Percentiles rank a stretch among this genome's conserved stretches.
Evolutionary conservation across 2,113 vertebrate genomes (phyloP).

Genomic region (Microcebus lehilahytsara): DNA sequence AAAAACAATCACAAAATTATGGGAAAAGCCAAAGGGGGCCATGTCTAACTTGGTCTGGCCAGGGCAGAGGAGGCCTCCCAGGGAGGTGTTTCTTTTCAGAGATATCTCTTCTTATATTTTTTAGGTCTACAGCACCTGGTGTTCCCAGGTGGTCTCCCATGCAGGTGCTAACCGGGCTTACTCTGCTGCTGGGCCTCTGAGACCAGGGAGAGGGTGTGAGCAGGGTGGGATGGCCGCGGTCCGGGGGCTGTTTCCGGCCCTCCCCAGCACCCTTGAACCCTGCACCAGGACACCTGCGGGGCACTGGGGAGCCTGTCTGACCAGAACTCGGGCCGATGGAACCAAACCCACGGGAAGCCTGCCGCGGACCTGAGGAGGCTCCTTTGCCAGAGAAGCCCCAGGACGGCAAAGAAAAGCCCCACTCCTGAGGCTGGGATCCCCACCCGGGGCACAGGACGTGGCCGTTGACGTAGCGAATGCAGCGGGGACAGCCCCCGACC

Average conservation of each 20-base stretch:
- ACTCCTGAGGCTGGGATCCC: no score
- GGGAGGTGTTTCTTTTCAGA: no score
- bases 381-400: neutral
- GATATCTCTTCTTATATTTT: neutral
- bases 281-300: neutral
- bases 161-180: neutral
- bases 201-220: no score
- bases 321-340: neutral
- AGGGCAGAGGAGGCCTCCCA: neutral
- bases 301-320: neutral
- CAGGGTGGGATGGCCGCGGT: neutral
- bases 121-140: neutral
- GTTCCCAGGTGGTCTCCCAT: neutral
- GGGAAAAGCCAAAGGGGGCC: neutral
- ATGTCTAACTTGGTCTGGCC: neutral
- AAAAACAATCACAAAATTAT: neutral
- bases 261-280: no score
- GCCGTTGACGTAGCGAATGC: fast-evolving
- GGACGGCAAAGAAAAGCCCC: neutral
- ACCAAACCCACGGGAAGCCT: neutral
- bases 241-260: neutral
- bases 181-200: neutral
- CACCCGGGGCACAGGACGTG: neutral
- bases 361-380: neutral
- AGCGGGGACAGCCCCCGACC: no score